Evolutionary conservation across 2,113 vertebrate species (phyloP).

Genomic region (Candoia aspera): DNA sequence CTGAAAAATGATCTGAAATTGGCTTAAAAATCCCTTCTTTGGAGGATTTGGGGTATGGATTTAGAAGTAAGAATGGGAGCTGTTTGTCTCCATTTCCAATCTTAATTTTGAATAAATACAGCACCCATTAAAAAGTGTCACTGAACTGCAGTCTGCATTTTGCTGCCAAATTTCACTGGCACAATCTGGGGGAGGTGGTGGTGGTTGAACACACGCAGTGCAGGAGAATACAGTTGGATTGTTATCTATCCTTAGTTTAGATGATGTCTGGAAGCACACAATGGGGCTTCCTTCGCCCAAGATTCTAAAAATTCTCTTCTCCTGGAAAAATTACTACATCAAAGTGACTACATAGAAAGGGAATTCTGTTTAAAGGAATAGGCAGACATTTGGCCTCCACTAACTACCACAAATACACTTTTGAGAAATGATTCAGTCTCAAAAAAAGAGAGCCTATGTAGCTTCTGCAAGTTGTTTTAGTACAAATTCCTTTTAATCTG

Average conservation of each 20-base stretch:
- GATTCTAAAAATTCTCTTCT: background rate
- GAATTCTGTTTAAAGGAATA: background rate
- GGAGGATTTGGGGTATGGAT: background rate
- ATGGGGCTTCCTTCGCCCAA: background rate
- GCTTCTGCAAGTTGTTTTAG: background rate
- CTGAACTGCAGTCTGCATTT: background rate
- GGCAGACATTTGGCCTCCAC: background rate
- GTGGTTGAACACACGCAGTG: background rate
- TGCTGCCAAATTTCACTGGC: background rate
- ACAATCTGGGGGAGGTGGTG: background rate
- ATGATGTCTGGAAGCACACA: background rate
- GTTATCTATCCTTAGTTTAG: background rate
- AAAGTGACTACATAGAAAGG: background rate
- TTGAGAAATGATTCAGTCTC: background rate
- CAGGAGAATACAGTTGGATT: background rate
- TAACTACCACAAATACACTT: background rate
- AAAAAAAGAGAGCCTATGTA: no score
- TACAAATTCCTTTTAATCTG: background rate
- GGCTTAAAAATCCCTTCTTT: background rate
- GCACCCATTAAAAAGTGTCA: background rate
- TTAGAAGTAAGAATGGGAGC: background rate
- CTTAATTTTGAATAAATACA: background rate
- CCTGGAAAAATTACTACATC: background rate
- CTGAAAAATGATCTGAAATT: background rate
- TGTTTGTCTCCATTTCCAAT: background rate